Conservation (phyloP, 2,888 invertebrate species). For the Ditula angustiorana region DNA sequence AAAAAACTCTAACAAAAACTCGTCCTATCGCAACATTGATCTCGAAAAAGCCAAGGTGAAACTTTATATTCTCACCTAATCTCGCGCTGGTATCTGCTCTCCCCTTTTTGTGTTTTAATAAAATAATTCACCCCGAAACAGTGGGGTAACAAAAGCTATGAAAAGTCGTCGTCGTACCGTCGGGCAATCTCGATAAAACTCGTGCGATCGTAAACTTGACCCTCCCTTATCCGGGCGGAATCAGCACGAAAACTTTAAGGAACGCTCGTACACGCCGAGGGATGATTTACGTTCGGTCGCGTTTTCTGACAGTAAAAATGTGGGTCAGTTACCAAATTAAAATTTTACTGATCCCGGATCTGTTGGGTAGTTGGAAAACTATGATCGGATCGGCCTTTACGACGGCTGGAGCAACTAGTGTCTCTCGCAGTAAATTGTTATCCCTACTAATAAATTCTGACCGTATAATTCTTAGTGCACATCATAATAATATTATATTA, state of each 20-base stretch:
- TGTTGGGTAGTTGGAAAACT: background rate
- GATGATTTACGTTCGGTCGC: constrained; percentile 67
- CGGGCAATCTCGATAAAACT: constrained; percentile 79
- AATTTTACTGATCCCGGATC: constrained; percentile 62
- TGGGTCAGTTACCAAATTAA: constrained; percentile 71
- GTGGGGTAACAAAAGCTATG: constrained; percentile 68
- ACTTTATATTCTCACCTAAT: constrained; percentile 73
- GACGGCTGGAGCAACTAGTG: constrained; percentile 20
- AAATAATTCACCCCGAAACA: constrained; percentile 73
- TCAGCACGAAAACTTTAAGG: constrained; percentile 67
- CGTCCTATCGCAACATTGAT: constrained; percentile 48
- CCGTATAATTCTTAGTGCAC: background rate
- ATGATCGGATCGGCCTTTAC: constrained; percentile 17
- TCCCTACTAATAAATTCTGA: background rate
- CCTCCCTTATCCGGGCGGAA: constrained; percentile 72
- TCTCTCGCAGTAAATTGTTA: constrained; percentile 14
- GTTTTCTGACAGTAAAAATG: constrained; percentile 66
- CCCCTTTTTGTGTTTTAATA: constrained; percentile 71
- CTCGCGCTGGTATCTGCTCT: constrained; percentile 58
- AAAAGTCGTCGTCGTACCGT: constrained; percentile 57
- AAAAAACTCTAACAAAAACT: constrained; percentile 32
- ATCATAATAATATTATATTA: no score
- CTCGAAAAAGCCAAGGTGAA: constrained; percentile 56
- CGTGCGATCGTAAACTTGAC: constrained; percentile 77
- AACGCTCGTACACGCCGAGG: constrained; percentile 55